Evolutionary conservation across 2,113 vertebrate genomes (phyloP), one percentile per base, ranked within the genome.

Genomic region (Pseudorhombus dupliciocellatus): DNA sequence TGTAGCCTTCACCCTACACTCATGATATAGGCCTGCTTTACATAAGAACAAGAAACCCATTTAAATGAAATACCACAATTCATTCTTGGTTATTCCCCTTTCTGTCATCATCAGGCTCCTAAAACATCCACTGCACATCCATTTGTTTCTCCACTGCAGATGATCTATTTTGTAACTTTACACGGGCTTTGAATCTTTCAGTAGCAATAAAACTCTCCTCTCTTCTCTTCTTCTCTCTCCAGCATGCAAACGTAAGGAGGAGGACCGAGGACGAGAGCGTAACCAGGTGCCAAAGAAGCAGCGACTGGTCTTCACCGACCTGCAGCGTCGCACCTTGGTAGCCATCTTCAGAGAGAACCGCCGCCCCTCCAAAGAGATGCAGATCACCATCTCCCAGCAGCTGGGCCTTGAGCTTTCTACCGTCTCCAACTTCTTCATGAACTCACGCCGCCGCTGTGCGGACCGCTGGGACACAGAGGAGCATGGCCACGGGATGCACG

Each of bases 361-460:
- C 88, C 95, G 97, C 12, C 97, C 97, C 0, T 98, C 97, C 87
- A 99, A 99, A 50, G 97, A 99, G 81, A 99, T 99, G 97, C 97
- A 99, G 93, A 84, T 97, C 73, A 99, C 97, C 94, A 99, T 98
- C 92, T 98, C 97, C 0, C 97, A 99, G 93, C 97, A 99, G 90
- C 95, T 99, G 77, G 97, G 97, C 76, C 90, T 99, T 88, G 97
- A 99, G 94, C 96, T 98, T 89, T 95, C 90, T 93, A 99, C 97
- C 2, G 97, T 99, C 93, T 98, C 97, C 94, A 99, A 99, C 88
- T 99, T 99, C 95, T 99, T 99, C 94, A 99, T 99, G 97, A 99
- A 99, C 30, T 96, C 97, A 28, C 96, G 97, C 62, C 96, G 97
- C 68, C 95, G 97, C 67, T 97, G 95, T 75, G 92, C 96, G 88